Conservation (phyloP, 2,888 invertebrate genomes). For the Chesias legatella region DNA sequence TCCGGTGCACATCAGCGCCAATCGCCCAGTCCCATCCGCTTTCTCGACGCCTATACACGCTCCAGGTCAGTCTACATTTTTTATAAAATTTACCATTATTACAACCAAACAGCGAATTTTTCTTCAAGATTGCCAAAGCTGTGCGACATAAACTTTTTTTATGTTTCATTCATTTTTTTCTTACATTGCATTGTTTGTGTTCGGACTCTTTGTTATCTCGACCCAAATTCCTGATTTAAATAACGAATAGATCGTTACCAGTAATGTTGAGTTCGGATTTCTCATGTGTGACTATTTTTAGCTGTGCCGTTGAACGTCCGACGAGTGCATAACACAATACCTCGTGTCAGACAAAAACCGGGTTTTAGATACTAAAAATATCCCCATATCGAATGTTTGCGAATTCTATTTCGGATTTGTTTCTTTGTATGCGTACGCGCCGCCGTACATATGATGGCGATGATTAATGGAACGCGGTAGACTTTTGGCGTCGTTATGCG, state of each 20-base stretch:
- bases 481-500: slow-evolving; percentile 16
- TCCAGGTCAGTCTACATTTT: slow-evolving; percentile 63
- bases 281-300: slow-evolving; percentile 57
- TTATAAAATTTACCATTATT: slow-evolving; percentile 29
- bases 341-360: slow-evolving; percentile 69
- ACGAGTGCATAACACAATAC: slow-evolving; percentile 71
- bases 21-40: slow-evolving; percentile 66
- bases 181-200: slow-evolving; percentile 24
- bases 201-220: slow-evolving; percentile 18
- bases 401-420: slow-evolving; percentile 74
- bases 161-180: slow-evolving; percentile 10
- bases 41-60: slow-evolving; percentile 67
- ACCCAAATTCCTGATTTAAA: slow-evolving; percentile 26
- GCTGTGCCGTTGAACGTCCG: slow-evolving; percentile 54
- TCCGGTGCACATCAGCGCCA: slow-evolving; percentile 46
- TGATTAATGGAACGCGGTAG: slow-evolving; percentile 11
- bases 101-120: slow-evolving; percentile 46
- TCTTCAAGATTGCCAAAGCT: slow-evolving; percentile 35
- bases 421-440: slow-evolving; percentile 39
- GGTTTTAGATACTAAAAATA: slow-evolving; percentile 77
- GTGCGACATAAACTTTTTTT: slow-evolving; percentile 42
- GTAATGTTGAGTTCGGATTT: slow-evolving; percentile 45
- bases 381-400: slow-evolving; percentile 77
- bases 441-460: slow-evolving; percentile 13
- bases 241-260: slow-evolving; percentile 33